A percentile compares a stretch with the other conserved stretches of the same genome.
Evolutionary conservation across 2,888 invertebrate species (phyloP).

Genomic region (Eilema griseolum): DNA sequence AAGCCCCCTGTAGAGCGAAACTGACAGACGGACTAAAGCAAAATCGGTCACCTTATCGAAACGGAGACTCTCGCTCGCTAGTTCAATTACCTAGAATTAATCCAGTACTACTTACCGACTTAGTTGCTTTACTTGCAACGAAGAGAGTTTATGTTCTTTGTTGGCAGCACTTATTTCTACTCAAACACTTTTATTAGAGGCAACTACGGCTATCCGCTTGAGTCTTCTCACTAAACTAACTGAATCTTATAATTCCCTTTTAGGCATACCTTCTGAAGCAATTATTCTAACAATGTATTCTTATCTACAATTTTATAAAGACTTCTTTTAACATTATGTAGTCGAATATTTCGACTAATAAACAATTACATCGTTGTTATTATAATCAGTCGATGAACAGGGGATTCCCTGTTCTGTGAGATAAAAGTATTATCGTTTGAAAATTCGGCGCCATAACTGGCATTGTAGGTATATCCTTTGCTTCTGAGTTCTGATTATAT

Average conservation of each 20-base stretch:
- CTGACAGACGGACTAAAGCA: no score
- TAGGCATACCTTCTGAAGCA: neutral
- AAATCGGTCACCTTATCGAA: no score
- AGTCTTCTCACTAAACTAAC: neutral
- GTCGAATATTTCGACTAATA: neutral
- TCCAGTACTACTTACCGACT: neutral
- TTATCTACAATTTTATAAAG: neutral
- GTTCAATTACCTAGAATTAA: neutral
- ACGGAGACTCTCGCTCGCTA: no score
- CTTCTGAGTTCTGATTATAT: neutral
- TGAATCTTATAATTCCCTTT: neutral
- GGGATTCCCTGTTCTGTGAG: neutral
- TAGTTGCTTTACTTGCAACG: neutral
- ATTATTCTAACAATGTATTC: neutral
- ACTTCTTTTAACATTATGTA: neutral
- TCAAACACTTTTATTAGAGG: neutral
- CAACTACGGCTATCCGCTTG: neutral
- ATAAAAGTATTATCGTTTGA: neutral
- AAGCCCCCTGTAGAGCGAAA: no score
- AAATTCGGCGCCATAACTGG: neutral
- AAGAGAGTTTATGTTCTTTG: neutral
- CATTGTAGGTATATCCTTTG: neutral
- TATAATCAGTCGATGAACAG: neutral
- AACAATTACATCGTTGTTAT: neutral
- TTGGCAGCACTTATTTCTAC: neutral